Conservation (phyloP, 2,113 vertebrate genomes). For the Scalopus aquaticus region DNA sequence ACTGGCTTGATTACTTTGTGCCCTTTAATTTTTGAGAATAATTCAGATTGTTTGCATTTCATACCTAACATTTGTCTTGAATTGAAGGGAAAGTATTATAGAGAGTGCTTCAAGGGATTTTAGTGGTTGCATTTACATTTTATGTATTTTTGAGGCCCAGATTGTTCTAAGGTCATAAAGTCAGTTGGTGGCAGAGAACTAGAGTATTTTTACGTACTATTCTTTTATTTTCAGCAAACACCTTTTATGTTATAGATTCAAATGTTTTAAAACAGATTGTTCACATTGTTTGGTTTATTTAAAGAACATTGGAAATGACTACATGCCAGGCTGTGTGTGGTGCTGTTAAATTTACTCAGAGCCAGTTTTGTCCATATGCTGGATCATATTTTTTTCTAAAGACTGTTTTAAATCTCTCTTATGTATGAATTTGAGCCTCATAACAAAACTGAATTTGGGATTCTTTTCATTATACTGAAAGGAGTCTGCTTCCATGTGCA, state of each 20-base stretch:
- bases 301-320: slow-evolving; percentile 21
- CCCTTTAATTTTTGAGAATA: slow-evolving; percentile 35
- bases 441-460: slow-evolving; percentile 10
- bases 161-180: slow-evolving; percentile 12
- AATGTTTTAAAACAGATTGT: slow-evolving; percentile 40
- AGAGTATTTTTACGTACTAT: not conserved
- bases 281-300: slow-evolving; percentile 50
- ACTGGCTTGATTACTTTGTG: slow-evolving; percentile 28
- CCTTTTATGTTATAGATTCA: slow-evolving; percentile 16
- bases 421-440: slow-evolving; percentile 21
- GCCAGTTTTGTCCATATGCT: not conserved
- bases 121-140: not conserved
- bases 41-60: slow-evolving; percentile 23
- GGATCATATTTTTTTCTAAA: not conserved
- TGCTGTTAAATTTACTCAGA: slow-evolving; percentile 1
- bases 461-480: slow-evolving; percentile 46
- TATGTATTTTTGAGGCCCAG: not conserved
- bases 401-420: slow-evolving; percentile 15
- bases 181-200: slow-evolving; percentile 20
- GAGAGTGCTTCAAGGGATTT: not conserved
- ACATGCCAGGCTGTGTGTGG: not conserved
- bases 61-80: slow-evolving; percentile 29
- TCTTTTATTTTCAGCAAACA: not conserved
- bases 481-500: not conserved
- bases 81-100: slow-evolving; percentile 3